Conservation (phyloP, 1,140 invertebrate species). For the Palaemon carinicauda region DNA sequence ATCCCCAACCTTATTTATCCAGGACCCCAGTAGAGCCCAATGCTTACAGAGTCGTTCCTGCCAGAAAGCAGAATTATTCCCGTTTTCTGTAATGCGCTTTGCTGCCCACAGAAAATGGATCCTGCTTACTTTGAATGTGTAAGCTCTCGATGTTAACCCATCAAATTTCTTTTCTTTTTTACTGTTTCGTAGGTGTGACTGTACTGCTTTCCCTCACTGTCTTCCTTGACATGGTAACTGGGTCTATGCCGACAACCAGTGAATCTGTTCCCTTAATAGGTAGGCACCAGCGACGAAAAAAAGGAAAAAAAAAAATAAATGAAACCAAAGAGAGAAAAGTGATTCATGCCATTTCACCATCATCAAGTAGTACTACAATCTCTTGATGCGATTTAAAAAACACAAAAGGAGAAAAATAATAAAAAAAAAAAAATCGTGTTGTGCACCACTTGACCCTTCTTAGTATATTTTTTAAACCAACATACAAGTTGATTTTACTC, state of each 20-base stretch:
- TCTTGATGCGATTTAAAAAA: conserved; percentile 21
- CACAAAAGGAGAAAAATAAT: neutral
- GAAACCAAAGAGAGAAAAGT: conserved; percentile 6
- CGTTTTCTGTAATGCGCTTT: neutral
- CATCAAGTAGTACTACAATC: conserved; percentile 54
- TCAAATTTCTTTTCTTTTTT: conserved; percentile 40
- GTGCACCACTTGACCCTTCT: conserved; percentile 52
- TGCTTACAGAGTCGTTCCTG: conserved; percentile 22
- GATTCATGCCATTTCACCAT: conserved; percentile 60
- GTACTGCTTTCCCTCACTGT: conserved; percentile 78
- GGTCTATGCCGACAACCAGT: conserved; percentile 74
- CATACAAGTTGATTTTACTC: conserved; percentile 61
- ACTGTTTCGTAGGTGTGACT: conserved; percentile 71
- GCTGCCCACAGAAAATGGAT: conserved; percentile 33
- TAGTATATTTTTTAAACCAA: conserved; percentile 59
- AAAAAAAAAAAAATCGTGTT: conserved; percentile 16
- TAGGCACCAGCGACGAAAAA: conserved; percentile 66
- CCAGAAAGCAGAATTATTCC: neutral
- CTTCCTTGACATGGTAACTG: conserved; percentile 75
- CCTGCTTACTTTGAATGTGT: conserved; percentile 50
- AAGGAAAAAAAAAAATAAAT: too few species aligned
- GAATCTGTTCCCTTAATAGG: conserved; percentile 89
- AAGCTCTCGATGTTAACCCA: conserved; percentile 49
- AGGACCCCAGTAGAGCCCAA: neutral
- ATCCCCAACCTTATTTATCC: neutral